These are phyloP conservation scores for Paralichthys olivaceus DNA, from an alignment of 2,113 vertebrate species.

Conservation along the genomic window DNA sequence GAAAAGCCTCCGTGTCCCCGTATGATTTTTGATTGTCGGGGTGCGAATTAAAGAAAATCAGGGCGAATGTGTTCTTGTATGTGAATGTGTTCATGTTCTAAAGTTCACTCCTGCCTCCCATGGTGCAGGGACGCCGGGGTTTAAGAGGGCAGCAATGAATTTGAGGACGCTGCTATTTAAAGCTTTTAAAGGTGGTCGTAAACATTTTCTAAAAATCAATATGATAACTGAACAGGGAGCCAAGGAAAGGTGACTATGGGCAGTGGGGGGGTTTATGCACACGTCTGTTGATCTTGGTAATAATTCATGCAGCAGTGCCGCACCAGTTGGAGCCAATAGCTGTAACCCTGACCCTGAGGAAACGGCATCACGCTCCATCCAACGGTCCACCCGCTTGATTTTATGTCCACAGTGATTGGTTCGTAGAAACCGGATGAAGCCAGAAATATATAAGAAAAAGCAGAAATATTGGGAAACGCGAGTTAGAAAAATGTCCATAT, in stretches of 20 bases:
- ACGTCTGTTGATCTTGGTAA: conserved; percentile 41
- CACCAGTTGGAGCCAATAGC: conserved; percentile 12
- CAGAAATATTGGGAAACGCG: background rate
- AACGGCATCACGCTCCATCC: background rate
- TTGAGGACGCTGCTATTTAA: conserved; percentile 44
- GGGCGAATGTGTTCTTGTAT: too few species aligned
- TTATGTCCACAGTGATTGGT: conserved; percentile 1
- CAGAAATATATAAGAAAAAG: background rate
- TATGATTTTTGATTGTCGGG: background rate
- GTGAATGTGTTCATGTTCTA: too few species aligned
- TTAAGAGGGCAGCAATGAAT: conserved; percentile 50
- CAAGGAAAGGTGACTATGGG: conserved; percentile 14
- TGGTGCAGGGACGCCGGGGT: background rate
- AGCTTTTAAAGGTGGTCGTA: conserved; percentile 61
- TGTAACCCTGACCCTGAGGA: conserved; percentile 14
- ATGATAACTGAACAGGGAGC: conserved; percentile 32
- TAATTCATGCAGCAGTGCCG: conserved; percentile 43
- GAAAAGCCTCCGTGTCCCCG: too few species aligned
- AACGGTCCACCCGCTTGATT: background rate
- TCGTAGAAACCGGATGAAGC: background rate
- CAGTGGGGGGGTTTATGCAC: conserved; percentile 36
- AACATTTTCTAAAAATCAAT: conserved; percentile 53
- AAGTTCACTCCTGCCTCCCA: background rate
- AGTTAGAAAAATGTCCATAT: background rate
- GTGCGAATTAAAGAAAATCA: background rate